Base-by-base conservation (phyloP, 2,888 invertebrate genomes). In the Calephelis perditalis region DNA sequence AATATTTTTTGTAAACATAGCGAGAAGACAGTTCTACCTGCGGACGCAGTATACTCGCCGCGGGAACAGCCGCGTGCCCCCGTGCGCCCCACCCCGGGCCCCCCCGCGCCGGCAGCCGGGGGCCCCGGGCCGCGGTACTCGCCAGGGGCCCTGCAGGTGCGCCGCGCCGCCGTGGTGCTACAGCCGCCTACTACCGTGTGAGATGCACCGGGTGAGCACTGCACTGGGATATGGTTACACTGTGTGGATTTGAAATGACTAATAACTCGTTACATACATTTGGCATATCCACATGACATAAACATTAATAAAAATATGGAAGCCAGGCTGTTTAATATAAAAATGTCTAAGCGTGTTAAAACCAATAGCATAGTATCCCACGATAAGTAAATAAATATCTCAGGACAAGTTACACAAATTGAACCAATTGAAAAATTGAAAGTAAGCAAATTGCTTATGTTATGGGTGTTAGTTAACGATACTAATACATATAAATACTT, bases 151-250 rank as follows among this genome's bases (percentile, higher is more conserved):
- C 93, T 86, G 80, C 70, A 71, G 68, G 71, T 96, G 92, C 96
- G 96, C 91, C 94, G 96, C 86, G 96, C 96, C 79, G 96, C 96
- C 82, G 95, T 96, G 92, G 95, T 96, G 74, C 91, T 96, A 87
- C 96, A 96, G 92, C 95, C 96, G 76, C 96, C 96, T 85, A 96
- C 75, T 68, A 74, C 74, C 71, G 74, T 74, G 70, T 73, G 73
- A 71, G 65, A 66, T 68, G 70, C 73, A 71, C 73, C 70, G 69
- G 72, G 59, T 59, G 59, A 59, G 59, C 55, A 56, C 56, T 3
- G 4, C 56, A 43, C 43, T 35, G 57, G 44, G 57, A 35, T 26
- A 57, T 37, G 57, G 49, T 49, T 49, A 49, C 49, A 49, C 49
- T 15, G 49, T 40, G 40, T 40, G 40, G 7, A 40, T 40, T 40